phyloP scores from a whole-genome alignment of 2,888 invertebrate genomes.

The Falcaria lacertinaria region DNA sequence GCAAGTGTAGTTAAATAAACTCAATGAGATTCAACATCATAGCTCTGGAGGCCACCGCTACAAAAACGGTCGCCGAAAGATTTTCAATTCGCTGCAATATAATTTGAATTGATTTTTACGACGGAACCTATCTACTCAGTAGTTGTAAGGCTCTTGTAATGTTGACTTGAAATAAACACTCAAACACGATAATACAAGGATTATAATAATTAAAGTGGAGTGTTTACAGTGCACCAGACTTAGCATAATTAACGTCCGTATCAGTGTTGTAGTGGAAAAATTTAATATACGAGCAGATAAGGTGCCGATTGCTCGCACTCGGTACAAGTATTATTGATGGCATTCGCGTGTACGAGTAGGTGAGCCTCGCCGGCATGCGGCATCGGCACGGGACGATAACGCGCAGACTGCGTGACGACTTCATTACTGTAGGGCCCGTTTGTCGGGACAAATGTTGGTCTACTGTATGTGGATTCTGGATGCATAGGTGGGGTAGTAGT shows the following conservation, averaged over 20 bases:
- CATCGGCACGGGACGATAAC: background rate
- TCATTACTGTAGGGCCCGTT: background rate
- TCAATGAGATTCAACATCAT: too few relatives aligned
- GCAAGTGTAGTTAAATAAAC: too few relatives aligned
- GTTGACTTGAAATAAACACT: background rate
- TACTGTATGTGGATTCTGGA: too few relatives aligned
- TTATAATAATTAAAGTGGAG: background rate
- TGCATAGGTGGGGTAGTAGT: too few relatives aligned
- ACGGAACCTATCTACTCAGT: background rate
- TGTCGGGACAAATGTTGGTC: too few relatives aligned
- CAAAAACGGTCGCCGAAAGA: too few relatives aligned
- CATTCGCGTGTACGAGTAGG: constrained; percentile 11
- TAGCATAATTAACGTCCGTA: constrained; percentile 1
- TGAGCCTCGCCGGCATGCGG: background rate
- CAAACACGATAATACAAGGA: background rate
- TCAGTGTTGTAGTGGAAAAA: constrained; percentile 2
- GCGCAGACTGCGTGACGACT: background rate
- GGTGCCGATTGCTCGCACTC: background rate
- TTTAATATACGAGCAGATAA: constrained; percentile 2
- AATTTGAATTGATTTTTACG: too few relatives aligned
- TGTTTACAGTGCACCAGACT: background rate
- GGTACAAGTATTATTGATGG: constrained; percentile 20
- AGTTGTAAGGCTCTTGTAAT: background rate
- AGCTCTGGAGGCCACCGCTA: too few relatives aligned
- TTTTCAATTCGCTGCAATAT: too few relatives aligned